Conservation (phyloP, 2,888 invertebrate species). For the Lamellibrachia columna region DNA sequence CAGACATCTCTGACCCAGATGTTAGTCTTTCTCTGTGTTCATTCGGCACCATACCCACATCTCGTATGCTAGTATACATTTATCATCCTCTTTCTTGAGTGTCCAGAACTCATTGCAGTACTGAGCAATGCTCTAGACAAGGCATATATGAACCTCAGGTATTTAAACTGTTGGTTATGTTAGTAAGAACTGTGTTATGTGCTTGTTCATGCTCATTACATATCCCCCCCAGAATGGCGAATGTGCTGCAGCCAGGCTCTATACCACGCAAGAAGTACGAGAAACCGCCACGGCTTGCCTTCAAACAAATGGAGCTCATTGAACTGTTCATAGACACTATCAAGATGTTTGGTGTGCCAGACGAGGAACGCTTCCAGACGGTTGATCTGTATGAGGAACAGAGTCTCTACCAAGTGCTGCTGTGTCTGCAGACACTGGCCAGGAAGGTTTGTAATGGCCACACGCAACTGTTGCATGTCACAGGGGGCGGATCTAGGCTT, state of each 20-base stretch:
- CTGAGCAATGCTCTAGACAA: too few species aligned
- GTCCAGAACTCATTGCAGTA: too few species aligned
- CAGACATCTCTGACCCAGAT: too few species aligned
- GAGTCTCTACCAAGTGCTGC: slow-evolving; percentile 94
- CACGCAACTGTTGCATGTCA: neutral
- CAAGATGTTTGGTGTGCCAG: slow-evolving; percentile 86
- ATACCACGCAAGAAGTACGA: slow-evolving; percentile 35
- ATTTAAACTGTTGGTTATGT: neutral
- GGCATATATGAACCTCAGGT: too few species aligned
- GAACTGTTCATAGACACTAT: slow-evolving; percentile 89
- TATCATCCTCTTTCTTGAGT: too few species aligned
- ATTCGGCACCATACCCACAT: too few species aligned
- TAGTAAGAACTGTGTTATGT: neutral
- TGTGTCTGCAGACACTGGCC: slow-evolving; percentile 92
- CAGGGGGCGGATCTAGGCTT: too few species aligned
- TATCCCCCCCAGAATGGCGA: slow-evolving; percentile 31
- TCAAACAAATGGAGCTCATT: slow-evolving; percentile 91
- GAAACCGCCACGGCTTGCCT: slow-evolving; percentile 66
- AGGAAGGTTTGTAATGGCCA: slow-evolving; percentile 79
- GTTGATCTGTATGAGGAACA: slow-evolving; percentile 97
- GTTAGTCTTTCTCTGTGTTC: too few species aligned
- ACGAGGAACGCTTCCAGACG: slow-evolving; percentile 95
- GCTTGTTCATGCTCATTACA: too few species aligned
- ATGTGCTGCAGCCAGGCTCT: slow-evolving; percentile 35
- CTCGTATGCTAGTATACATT: too few species aligned